Conservation (phyloP, 37 sponge, comb jelly and placozoan species). For the Geodia barretti region DNA sequence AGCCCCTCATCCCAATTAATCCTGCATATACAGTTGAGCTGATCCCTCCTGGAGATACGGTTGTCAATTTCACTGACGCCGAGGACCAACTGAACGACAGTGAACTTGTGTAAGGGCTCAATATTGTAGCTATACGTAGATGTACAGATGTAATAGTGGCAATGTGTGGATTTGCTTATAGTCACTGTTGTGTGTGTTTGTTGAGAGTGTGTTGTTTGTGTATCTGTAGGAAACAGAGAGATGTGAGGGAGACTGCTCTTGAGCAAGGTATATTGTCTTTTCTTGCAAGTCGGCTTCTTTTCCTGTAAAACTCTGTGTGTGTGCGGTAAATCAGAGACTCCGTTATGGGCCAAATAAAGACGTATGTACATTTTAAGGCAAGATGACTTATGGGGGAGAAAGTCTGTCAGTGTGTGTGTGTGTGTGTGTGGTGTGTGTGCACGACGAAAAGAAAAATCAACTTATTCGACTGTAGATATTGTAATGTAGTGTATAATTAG, state of each 20-base stretch:
- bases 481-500: too few relatives aligned
- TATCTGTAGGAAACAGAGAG: slow-evolving; percentile 48
- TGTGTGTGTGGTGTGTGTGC: too few relatives aligned
- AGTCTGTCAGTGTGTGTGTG: too few relatives aligned
- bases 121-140: background rate
- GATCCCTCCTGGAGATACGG: slow-evolving; percentile 55
- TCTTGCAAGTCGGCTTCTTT: too few relatives aligned
- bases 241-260: slow-evolving; percentile 61
- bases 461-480: too few relatives aligned
- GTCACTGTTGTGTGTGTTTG: background rate
- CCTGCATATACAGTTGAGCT: slow-evolving; percentile 69
- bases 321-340: too few relatives aligned
- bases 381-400: too few relatives aligned
- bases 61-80: slow-evolving; percentile 64
- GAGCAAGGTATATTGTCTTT: slow-evolving; percentile 54
- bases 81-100: slow-evolving; percentile 71
- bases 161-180: slow-evolving; percentile 1
- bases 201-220: background rate
- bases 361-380: too few relatives aligned
- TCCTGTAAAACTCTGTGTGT: too few relatives aligned
- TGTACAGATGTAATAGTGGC: background rate
- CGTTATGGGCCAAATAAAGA: too few relatives aligned
- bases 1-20: too few relatives aligned
- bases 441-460: too few relatives aligned
- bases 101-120: slow-evolving; percentile 62